Percentiles rank a stretch among this genome's conserved stretches.
Conservation (phyloP, 2,888 invertebrate genomes). For the Cataglyphis albicans region DNA sequence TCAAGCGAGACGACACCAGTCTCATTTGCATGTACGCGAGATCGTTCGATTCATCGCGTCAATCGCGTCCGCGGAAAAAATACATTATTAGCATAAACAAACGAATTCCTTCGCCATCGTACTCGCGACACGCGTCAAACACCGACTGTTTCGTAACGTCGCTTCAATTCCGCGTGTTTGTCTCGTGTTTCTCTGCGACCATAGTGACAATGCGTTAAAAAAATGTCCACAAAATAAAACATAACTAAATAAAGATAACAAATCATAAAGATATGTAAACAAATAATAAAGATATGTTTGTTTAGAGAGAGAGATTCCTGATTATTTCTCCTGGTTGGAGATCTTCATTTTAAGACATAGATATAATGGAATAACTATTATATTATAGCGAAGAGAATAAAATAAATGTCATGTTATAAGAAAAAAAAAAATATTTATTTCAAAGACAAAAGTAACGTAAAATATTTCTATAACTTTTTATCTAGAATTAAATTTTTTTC, state of each 20-base stretch:
- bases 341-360: not conserved
- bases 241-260: not conserved
- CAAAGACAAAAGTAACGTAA: not conserved
- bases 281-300: not conserved
- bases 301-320: not conserved
- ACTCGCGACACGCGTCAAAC: not conserved
- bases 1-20: slow-evolving; percentile 25
- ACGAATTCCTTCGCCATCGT: slow-evolving; percentile 2
- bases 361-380: not conserved
- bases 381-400: not conserved
- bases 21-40: slow-evolving; percentile 31
- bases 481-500: not conserved
- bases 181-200: not conserved
- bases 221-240: not conserved
- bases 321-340: not conserved
- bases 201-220: not conserved
- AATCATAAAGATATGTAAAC: not conserved
- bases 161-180: not conserved
- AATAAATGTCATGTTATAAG: not conserved
- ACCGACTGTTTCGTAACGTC: slow-evolving; percentile 21
- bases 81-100: slow-evolving; percentile 32
- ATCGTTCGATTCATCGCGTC: slow-evolving; percentile 33
- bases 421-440: not conserved
- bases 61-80: slow-evolving; percentile 33
- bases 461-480: not conserved